phyloP scores from a whole-genome alignment of 2,888 invertebrate species.

The Bugula neritina region DNA sequence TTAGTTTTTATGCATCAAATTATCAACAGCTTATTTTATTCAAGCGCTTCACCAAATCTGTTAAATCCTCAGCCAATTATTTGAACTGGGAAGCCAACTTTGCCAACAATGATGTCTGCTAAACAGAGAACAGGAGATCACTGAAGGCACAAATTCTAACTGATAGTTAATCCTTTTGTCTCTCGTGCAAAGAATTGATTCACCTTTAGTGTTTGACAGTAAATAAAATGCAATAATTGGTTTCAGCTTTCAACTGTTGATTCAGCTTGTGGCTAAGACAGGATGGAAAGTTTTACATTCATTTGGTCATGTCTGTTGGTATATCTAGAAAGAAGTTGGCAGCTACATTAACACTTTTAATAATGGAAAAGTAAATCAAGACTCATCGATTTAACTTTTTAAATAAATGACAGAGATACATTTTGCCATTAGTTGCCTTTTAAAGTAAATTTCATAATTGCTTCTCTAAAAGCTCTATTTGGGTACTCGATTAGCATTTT shows the following conservation, averaged over 20 bases:
- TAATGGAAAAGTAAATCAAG: slow-evolving; percentile 5
- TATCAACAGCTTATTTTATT: too few species aligned
- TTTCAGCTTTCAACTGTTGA: slow-evolving; percentile 18
- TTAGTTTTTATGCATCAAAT: too few species aligned
- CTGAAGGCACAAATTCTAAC: neutral
- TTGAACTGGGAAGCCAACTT: too few species aligned
- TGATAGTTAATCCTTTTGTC: slow-evolving; percentile 16
- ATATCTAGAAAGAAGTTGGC: neutral
- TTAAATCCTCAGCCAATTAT: too few species aligned
- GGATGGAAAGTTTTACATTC: slow-evolving; percentile 7
- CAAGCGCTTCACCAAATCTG: too few species aligned
- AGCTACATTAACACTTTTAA: slow-evolving; percentile 17
- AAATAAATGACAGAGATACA: neutral
- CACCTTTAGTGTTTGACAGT: slow-evolving; percentile 6
- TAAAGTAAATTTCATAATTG: neutral
- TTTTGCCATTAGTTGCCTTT: neutral
- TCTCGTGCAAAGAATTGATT: neutral
- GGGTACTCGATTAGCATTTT: too few species aligned
- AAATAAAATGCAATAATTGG: neutral
- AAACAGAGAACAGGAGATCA: too few species aligned
- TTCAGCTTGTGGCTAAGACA: slow-evolving; percentile 24
- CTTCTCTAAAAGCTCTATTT: neutral
- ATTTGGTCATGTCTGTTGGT: neutral
- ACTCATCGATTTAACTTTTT: neutral
- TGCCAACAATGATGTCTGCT: too few species aligned